Conservation (phyloP, 2,888 invertebrate species). For the Orthosia incerta region DNA sequence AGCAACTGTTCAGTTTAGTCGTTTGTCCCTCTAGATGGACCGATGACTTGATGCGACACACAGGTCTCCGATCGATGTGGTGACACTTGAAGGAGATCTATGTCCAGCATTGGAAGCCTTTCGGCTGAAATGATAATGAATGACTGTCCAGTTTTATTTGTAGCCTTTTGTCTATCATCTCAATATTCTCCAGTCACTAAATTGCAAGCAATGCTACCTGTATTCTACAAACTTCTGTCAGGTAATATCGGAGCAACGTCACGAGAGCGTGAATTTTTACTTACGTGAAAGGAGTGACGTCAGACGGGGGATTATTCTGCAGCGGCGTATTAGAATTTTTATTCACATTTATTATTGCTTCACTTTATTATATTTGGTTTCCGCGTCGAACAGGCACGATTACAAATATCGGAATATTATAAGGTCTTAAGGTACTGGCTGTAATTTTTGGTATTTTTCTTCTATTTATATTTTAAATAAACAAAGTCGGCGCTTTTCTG, state of each 20-base stretch:
- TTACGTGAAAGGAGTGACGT: slow-evolving; percentile 18
- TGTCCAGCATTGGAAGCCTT: too few relatives aligned
- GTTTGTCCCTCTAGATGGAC: too few relatives aligned
- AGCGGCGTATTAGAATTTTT: slow-evolving; percentile 31
- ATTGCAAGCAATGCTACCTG: neutral
- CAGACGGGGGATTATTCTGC: slow-evolving; percentile 32
- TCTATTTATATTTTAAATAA: neutral
- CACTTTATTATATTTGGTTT: slow-evolving; percentile 12
- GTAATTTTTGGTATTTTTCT: neutral
- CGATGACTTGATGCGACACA: too few relatives aligned
- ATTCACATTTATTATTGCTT: slow-evolving; percentile 9
- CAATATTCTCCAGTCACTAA: neutral
- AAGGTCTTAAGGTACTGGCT: neutral
- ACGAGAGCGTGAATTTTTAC: slow-evolving; percentile 19
- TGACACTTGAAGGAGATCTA: too few relatives aligned
- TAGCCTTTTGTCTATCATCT: neutral
- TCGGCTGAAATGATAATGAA: too few relatives aligned
- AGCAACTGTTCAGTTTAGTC: too few relatives aligned
- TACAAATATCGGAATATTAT: neutral
- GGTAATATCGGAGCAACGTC: slow-evolving; percentile 21
- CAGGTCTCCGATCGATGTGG: too few relatives aligned
- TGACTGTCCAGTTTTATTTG: too few relatives aligned
- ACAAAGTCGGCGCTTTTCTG: too few relatives aligned
- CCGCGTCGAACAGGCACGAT: neutral
- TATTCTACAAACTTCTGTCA: neutral